phyloP scores from a whole-genome alignment of 2,113 vertebrate species.

The Leucoraja erinaceus region DNA sequence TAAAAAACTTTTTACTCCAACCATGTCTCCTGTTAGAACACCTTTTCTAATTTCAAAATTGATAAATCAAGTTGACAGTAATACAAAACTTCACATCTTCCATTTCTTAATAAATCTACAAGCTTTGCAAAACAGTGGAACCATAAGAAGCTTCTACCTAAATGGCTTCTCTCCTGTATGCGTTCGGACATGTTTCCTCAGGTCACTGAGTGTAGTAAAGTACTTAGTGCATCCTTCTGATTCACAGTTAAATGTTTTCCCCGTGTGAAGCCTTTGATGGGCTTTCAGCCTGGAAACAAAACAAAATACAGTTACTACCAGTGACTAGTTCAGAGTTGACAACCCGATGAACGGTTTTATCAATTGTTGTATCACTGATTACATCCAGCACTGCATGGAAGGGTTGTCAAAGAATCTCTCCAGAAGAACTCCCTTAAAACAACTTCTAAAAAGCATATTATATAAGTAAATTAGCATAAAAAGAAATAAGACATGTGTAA shows the following conservation, averaged over 20 bases:
- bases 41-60: not conserved
- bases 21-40: not conserved
- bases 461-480: not conserved
- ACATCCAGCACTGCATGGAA: not conserved
- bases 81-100: not conserved
- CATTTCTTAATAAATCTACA: not conserved
- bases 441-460: not conserved
- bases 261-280: constrained; percentile 97
- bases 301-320: constrained; percentile 34
- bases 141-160: constrained; percentile 59
- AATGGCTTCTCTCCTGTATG: constrained; percentile 98
- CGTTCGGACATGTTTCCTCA: constrained; percentile 97
- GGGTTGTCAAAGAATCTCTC: not conserved
- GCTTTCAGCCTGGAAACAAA: constrained; percentile 83
- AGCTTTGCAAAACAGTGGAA: not conserved
- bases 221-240: constrained; percentile 98
- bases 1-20: not conserved
- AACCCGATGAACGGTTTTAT: not conserved
- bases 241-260: constrained; percentile 99
- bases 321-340: not conserved
- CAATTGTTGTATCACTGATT: not conserved
- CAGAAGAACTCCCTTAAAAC: not conserved
- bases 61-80: not conserved
- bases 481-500: not conserved
- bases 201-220: constrained; percentile 97